A percentile compares a stretch with the other conserved stretches of the same genome.
These are phyloP conservation scores for Centrocercus urophasianus DNA, from an alignment of 2,113 vertebrate genomes.

Conservation along the genomic window DNA sequence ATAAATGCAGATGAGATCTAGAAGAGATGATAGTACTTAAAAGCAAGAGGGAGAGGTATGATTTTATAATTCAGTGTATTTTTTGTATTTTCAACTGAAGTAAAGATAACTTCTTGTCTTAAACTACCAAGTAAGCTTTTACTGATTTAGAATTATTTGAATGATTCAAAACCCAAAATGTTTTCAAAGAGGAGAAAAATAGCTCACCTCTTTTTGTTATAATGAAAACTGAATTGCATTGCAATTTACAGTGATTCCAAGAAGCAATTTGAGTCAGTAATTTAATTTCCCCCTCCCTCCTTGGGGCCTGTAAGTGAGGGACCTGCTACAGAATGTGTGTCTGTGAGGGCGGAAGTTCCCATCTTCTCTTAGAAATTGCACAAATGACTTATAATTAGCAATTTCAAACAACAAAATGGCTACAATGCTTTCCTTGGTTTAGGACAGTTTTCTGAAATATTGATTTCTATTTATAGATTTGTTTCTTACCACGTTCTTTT, in stretches of 20 bases:
- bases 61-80: not conserved
- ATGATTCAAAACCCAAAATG: not conserved
- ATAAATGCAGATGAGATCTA: not conserved
- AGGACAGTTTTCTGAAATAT: not conserved
- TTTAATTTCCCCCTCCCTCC: not conserved
- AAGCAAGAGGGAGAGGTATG: not conserved
- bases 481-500: not conserved
- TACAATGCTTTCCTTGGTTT: not conserved
- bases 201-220: not conserved
- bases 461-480: not conserved
- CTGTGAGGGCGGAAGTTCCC: not conserved
- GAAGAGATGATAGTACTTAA: not conserved
- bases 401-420: not conserved
- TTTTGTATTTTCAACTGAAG: not conserved
- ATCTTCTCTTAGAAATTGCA: not conserved
- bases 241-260: not conserved
- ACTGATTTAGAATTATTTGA: conserved; percentile 1
- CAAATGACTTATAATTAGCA: not conserved
- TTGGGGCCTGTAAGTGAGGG: not conserved
- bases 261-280: not conserved
- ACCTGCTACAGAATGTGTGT: not conserved
- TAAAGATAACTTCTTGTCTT: not conserved
- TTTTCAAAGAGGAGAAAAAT: not conserved
- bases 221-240: not conserved
- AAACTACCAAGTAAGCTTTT: not conserved